A percentile compares a stretch with the other conserved stretches of the same genome.
phyloP scores from a whole-genome alignment of 2,113 vertebrate species.

The Lepisosteus oculatus region DNA sequence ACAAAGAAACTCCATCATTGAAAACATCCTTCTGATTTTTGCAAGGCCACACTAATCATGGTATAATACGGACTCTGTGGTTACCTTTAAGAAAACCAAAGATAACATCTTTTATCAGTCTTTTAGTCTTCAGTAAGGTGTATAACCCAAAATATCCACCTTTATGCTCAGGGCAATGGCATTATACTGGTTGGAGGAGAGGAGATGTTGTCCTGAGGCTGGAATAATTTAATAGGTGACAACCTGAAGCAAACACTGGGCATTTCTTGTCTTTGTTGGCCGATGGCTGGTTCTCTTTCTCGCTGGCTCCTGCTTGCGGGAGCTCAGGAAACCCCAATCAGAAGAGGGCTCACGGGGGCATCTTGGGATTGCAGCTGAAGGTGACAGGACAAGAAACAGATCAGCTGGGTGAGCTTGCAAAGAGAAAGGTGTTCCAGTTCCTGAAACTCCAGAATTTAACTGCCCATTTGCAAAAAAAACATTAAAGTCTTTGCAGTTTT shows the following conservation, averaged over 20 bases:
- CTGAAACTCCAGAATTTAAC: no score
- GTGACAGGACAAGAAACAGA: not conserved
- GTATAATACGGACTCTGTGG: not conserved
- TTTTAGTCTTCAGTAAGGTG: constrained; percentile 22
- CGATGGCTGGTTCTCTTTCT: constrained; percentile 34
- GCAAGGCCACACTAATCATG: not conserved
- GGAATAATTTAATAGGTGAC: constrained; percentile 37
- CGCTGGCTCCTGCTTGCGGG: constrained; percentile 30
- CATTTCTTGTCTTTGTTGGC: constrained; percentile 57
- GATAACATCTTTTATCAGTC: not conserved
- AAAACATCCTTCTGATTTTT: not conserved
- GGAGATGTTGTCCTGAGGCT: constrained; percentile 41
- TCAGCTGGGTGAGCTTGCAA: not conserved
- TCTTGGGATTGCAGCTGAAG: constrained; percentile 67
- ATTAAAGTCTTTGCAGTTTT: no score
- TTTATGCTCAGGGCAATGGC: constrained; percentile 42
- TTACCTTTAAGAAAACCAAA: not conserved
- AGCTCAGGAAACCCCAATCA: constrained; percentile 60
- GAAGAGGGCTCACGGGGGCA: constrained; percentile 41
- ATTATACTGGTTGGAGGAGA: constrained; percentile 31
- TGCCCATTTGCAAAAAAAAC: no score
- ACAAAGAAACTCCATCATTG: no score
- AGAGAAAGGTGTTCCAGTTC: no score
- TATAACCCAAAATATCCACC: constrained; percentile 5
- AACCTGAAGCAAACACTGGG: constrained; percentile 37